Base-by-base conservation (phyloP, 2,888 invertebrate genomes). In the Agrilus mali region DNA sequence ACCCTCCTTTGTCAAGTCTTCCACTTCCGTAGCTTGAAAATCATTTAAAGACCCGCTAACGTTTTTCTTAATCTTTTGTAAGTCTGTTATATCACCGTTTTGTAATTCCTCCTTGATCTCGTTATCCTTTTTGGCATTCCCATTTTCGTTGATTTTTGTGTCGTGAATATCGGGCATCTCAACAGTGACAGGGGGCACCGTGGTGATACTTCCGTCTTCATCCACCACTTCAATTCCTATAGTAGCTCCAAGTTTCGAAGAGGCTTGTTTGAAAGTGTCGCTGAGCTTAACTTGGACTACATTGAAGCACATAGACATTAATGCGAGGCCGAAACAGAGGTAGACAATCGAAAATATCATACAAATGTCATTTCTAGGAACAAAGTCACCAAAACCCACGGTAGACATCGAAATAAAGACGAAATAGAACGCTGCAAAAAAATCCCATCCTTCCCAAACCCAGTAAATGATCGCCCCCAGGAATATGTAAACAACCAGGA, bases 271-370 rank as follows among this genome's bases (percentile, higher is more conserved):
- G 60, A 90, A 90, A 1, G 87, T 86, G 62, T 86, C 80, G 37
- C 85, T 84, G 36, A 80, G 56, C 60, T 80, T 80, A 36, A 83
- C 82, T 71, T 94, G 94, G 1, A 95, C 90, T 13, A 96, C 93
- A 60, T 94, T 95, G 56, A 97, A 89, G 65, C 92, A 90, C 94
- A 96, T 95, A 52, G 95, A 92, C 40, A 95, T 95, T 15, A 97
- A 71, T 0, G 96, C 90, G 46, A 97, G 71, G 7, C 97, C 97
- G 56, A 97, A 89, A 16, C 96, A 83, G 43, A 97, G 71, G 61
- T 97, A 95, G 38, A 94, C 75, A 56, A 94, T 93, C 33, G 92
- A 89, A 43, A 85, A 77, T 74, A 96, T 85, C 81, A 96, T 89
- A 55, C 77, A 80, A 52, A 80, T 73, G 1, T 93, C 92, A 43